Evolutionary conservation across 2,888 invertebrate genomes (phyloP), one percentile per base, ranked within the genome.

Genomic region (Bedellia somnulentella): DNA sequence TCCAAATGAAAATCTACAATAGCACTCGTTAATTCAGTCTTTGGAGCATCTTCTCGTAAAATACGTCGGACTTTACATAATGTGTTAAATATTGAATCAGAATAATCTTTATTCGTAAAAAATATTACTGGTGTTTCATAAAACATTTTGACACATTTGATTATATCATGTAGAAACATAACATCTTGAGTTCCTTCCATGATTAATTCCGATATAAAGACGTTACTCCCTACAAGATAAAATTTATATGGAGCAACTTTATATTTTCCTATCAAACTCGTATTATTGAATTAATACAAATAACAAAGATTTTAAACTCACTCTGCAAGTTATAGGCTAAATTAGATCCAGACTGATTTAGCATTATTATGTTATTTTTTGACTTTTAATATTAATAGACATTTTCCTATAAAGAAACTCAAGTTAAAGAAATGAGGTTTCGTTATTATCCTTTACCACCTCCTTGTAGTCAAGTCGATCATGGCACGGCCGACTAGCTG

Each of bases 101-200:
- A 58, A 38, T 53, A 73, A 52, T 75, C 64, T 37, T 53, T 58
- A 35, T 47, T 44, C 0, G 62, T 63, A 2, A 75, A 16, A 40
- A 59, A 68, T 37, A 73, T 52, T 2, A 68, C 58, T 4, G 68
- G 49, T 25, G 48, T 50, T 46, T 71, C 75, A 40, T 71, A 73
- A 44, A 66, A 66, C 14, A 52, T 47, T 46, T 71, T 75, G 2
- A 71, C 39, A 45, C 56, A 52, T 38, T 59, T 64, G 10, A 57
- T 45, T 34, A 75, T 61, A 41, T 63, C 62, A 37, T 58, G 66
- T 30, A 75, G 43, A 44, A 60, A 61, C 15, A 3, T 26, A n/a
- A n/a, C n/a, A n/a, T 26, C 8, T 26, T 26, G 3, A 26, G 8
- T 12, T 2, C 6, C 12, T 4, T n/a, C 3, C 21, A n/a, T 21